These are phyloP conservation scores for Pelecanus crispus DNA, from an alignment of 2,113 vertebrate species.

Conservation along the genomic window DNA sequence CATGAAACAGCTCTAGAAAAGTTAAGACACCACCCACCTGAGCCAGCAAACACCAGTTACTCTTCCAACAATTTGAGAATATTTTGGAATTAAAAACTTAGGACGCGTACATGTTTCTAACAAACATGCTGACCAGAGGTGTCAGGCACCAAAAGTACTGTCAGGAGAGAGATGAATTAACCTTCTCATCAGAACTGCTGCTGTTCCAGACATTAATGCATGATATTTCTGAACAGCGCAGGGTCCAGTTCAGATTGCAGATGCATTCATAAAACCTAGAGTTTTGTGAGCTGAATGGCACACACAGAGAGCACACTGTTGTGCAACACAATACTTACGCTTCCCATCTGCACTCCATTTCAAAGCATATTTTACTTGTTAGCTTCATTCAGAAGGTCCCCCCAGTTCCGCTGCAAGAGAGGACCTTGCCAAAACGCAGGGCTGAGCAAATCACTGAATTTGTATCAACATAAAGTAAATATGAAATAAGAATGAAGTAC, in stretches of 20 bases:
- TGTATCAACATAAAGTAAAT: not conserved
- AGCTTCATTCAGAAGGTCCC: constrained; percentile 35
- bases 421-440: constrained; percentile 20
- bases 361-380: constrained; percentile 63
- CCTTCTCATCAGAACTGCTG: not conserved
- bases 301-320: not conserved
- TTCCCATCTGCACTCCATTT: constrained; percentile 55
- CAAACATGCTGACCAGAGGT: not conserved
- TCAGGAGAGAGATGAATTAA: not conserved
- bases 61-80: not conserved
- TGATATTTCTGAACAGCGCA: not conserved
- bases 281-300: not conserved
- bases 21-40: not conserved
- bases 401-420: not conserved
- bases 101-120: not conserved
- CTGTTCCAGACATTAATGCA: not conserved
- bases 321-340: constrained; percentile 41
- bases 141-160: not conserved
- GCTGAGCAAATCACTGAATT: not conserved
- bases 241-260: not conserved
- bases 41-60: not conserved
- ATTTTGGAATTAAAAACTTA: not conserved
- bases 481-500: not conserved
- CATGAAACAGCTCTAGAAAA: not conserved
- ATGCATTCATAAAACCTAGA: not conserved